Evolutionary conservation across 2,113 vertebrate species (phyloP).

Genomic region (Pampusana beccarii): DNA sequence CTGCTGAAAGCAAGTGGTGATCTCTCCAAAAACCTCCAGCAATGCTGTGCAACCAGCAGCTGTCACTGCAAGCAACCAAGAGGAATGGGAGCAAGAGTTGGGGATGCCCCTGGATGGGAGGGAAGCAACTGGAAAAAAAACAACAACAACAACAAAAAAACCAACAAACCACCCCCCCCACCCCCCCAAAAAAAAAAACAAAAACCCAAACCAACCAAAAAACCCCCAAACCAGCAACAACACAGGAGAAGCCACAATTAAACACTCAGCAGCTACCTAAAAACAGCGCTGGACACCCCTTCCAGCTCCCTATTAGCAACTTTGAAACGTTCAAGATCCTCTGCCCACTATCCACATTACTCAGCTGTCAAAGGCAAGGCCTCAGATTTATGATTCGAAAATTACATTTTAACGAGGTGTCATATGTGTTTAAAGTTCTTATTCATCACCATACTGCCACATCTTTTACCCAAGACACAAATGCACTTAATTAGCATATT

Average conservation of each 20-base stretch:
- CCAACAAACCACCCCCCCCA: too few species aligned
- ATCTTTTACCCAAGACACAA: conserved; percentile 68
- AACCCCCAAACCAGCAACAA: too few species aligned
- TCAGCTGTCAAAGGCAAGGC: conserved; percentile 74
- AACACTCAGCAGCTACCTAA: conserved; percentile 12
- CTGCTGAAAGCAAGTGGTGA: neutral
- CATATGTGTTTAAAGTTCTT: conserved; percentile 80
- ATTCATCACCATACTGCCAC: conserved; percentile 74
- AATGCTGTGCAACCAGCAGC: conserved; percentile 22
- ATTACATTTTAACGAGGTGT: conserved; percentile 82
- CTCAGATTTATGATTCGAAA: conserved; percentile 78
- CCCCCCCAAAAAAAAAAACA: too few species aligned
- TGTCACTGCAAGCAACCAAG: conserved; percentile 40
- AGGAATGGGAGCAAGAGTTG: neutral
- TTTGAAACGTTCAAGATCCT: conserved; percentile 58
- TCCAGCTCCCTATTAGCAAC: conserved; percentile 20
- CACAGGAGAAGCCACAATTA: neutral
- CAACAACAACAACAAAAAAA: too few species aligned
- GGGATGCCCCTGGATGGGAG: neutral
- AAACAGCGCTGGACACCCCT: neutral
- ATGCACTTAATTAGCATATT: conserved; percentile 75
- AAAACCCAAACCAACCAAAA: neutral
- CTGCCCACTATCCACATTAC: conserved; percentile 69
- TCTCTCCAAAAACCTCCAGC: neutral
- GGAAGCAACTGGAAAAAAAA: conserved; percentile 46